phyloP scores from a whole-genome alignment of 2,888 invertebrate species.

The Pristionchus japonicus region DNA sequence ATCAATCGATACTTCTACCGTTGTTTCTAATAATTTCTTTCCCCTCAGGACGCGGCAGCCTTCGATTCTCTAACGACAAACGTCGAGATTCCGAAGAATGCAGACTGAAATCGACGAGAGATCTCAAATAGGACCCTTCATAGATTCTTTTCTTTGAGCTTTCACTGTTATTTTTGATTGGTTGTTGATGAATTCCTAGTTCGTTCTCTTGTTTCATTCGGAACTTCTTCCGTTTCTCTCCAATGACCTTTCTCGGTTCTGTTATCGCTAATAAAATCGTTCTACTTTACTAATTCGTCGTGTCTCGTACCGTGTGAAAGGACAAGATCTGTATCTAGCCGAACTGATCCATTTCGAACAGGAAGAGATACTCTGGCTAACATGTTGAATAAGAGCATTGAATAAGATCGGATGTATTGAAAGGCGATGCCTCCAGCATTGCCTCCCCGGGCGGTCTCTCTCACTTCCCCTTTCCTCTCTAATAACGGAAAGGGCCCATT shows the following conservation, averaged over 20 bases:
- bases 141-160: background rate
- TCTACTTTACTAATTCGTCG: constrained; percentile 39
- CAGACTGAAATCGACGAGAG: constrained; percentile 51
- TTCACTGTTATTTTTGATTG: constrained; percentile 30
- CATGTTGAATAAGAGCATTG: background rate
- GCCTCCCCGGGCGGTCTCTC: constrained; percentile 12
- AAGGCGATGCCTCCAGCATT: background rate
- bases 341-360: background rate
- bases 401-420: background rate
- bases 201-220: constrained; percentile 9
- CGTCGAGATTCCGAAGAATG: constrained; percentile 58
- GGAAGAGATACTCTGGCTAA: background rate
- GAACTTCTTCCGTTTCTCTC: background rate
- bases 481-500: background rate
- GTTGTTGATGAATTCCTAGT: constrained; percentile 27
- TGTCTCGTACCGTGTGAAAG: background rate
- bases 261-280: constrained; percentile 45
- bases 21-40: background rate
- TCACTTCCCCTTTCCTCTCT: constrained; percentile 15
- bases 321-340: background rate
- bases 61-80: constrained; percentile 61
- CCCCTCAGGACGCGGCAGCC: constrained; percentile 54
- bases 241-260: constrained; percentile 36
- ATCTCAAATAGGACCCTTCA: background rate
- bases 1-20: background rate